Evolutionary conservation across 2,113 vertebrate genomes (phyloP), one percentile per base, ranked within the genome.

Genomic region (Argyrosomus japonicus): DNA sequence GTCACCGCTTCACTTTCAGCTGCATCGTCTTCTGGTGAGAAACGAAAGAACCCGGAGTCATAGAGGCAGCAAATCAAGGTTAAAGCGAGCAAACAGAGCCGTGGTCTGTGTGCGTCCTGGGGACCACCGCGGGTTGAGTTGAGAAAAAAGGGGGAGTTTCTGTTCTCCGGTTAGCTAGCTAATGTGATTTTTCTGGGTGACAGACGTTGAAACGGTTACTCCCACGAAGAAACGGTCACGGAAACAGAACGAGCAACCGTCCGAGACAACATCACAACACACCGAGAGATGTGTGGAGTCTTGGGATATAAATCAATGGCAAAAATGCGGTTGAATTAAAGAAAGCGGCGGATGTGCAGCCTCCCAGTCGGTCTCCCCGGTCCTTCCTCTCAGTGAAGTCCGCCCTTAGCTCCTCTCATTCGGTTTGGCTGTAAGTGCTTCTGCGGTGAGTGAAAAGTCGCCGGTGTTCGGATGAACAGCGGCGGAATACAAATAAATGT

Each of bases 341-440:
- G 77, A 68, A 77, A 85, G 81, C 78, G 54, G 82, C 75, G 87
- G 84, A 87, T 72, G 73, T 79, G 61, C 71, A 73, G 69, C 67
- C 68, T 65, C 65, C 51, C 50, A 21, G 58, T 47, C 64, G 1
- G 71, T 43, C 56, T 21, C 12, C 72, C 15, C 82, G 67, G 56
- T 3, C 78, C 65, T 64, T 74, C 68, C 32, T 72, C 82, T 69
- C 65, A 18, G 63, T 63, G 75, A 54, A 64, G 68, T 69, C 85
- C 85, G 72, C 73, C 81, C 51, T 76, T 25, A 19, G 78, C 36
- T 48, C 36, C 71, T 83, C 74, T 82, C 81, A 8, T 14, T 65
- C 72, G 81, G 40, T 1, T 32, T 14, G 45, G 36, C 6, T 78
- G 12, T 45, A 23, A 40, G 27, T 9, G 40, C 0, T 15, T 62